Evolutionary conservation across 1,140 invertebrate species (phyloP).

Genomic region (Trinorchestia longiramus): DNA sequence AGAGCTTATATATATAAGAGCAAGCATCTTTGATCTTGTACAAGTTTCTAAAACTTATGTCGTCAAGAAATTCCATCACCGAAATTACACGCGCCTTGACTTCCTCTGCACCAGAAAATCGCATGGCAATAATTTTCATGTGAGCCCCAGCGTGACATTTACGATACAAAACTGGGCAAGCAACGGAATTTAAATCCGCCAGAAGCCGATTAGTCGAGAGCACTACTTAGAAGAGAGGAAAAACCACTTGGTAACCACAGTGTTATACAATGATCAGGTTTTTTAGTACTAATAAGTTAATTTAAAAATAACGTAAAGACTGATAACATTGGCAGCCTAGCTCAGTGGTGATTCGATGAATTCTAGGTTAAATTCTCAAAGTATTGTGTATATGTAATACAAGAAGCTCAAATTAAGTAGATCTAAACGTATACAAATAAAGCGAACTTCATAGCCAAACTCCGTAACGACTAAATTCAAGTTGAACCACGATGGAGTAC

Average conservation of each 20-base stretch:
- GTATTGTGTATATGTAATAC: background rate
- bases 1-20: background rate
- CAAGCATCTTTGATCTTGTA: background rate
- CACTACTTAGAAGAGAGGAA: background rate
- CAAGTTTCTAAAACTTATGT: background rate
- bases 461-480: background rate
- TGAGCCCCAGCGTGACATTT: background rate
- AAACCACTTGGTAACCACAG: background rate
- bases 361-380: background rate
- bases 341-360: background rate
- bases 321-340: background rate
- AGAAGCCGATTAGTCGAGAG: background rate
- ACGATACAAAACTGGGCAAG: background rate
- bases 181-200: background rate
- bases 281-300: background rate
- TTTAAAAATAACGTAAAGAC: background rate
- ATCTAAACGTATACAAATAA: background rate
- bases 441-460: background rate
- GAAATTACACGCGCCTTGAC: background rate
- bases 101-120: background rate
- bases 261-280: background rate
- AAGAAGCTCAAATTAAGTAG: background rate
- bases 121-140: background rate
- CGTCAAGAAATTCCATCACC: background rate
- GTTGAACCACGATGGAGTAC: background rate